Conservation (phyloP, 2,888 invertebrate species). For the Prenolepis imparis region DNA sequence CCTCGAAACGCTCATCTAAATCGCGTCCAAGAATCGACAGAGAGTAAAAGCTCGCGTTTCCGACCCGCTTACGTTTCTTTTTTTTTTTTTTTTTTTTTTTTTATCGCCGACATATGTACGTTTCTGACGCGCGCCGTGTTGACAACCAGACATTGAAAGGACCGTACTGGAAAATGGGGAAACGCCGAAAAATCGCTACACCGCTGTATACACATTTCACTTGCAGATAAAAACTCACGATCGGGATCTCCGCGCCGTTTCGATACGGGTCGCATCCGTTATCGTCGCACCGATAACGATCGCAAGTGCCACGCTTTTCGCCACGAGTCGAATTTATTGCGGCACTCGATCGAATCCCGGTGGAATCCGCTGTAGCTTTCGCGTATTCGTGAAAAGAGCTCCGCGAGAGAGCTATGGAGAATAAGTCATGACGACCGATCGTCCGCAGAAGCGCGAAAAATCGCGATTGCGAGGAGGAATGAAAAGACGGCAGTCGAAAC, state of each 20-base stretch:
- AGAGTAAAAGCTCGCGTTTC: background rate
- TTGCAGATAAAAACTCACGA: slow-evolving; percentile 34
- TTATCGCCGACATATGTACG: background rate
- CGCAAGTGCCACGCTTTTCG: slow-evolving; percentile 12
- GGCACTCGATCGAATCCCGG: slow-evolving; percentile 21
- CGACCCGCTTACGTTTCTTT: background rate
- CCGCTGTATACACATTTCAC: slow-evolving; percentile 27
- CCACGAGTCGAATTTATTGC: slow-evolving; percentile 34
- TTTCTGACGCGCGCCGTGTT: background rate
- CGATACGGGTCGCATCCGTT: slow-evolving; percentile 9
- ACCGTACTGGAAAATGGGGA: slow-evolving; percentile 4
- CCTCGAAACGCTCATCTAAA: background rate
- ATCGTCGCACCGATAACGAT: slow-evolving; percentile 39
- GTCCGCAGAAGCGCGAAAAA: background rate
- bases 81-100: background rate
- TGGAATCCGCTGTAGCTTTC: slow-evolving; percentile 15
- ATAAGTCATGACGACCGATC: slow-evolving; percentile 20
- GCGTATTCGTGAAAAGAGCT: slow-evolving; percentile 15
- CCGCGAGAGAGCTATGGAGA: background rate
- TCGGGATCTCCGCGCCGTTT: slow-evolving; percentile 7
- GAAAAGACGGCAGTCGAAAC: background rate
- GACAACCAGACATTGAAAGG: slow-evolving; percentile 24
- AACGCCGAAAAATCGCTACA: slow-evolving; percentile 26
- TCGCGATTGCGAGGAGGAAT: slow-evolving; percentile 17
- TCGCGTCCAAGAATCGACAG: background rate